phyloP scores from a whole-genome alignment of 2,888 invertebrate species.

The Apantesis nais region DNA sequence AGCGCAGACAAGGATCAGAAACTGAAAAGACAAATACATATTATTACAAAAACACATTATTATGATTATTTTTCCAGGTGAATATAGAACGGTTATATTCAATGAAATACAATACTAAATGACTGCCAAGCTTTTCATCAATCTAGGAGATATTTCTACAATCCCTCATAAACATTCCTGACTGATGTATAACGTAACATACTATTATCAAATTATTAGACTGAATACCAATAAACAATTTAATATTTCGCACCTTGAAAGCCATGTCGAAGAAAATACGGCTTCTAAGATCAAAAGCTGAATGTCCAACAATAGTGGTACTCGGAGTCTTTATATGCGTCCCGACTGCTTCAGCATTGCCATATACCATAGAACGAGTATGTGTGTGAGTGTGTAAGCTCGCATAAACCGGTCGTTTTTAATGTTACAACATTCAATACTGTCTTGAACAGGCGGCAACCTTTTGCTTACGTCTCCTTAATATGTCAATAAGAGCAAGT shows the following conservation, averaged over 20 bases:
- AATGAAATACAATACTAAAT: not conserved
- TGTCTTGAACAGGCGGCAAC: conserved; percentile 28
- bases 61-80: not conserved
- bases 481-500: conserved; percentile 62
- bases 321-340: conserved; percentile 71
- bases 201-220: not conserved
- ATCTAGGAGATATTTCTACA: not conserved
- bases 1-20: conserved; percentile 69
- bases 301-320: conserved; percentile 67
- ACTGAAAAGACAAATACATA: conserved; percentile 48
- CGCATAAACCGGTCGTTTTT: conserved; percentile 62
- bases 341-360: conserved; percentile 62
- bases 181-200: not conserved
- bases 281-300: conserved; percentile 72
- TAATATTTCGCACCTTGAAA: conserved; percentile 67
- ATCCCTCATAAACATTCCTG: not conserved
- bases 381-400: conserved; percentile 45
- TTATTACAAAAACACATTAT: not conserved
- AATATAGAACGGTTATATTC: no score
- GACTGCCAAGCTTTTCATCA: not conserved
- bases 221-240: not conserved
- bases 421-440: conserved; percentile 50
- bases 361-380: conserved; percentile 52
- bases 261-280: conserved; percentile 66
- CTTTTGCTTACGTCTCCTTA: conserved; percentile 55